phyloP scores from a whole-genome alignment of 2,888 invertebrate genomes.

The Patella ulyssiponensis region DNA sequence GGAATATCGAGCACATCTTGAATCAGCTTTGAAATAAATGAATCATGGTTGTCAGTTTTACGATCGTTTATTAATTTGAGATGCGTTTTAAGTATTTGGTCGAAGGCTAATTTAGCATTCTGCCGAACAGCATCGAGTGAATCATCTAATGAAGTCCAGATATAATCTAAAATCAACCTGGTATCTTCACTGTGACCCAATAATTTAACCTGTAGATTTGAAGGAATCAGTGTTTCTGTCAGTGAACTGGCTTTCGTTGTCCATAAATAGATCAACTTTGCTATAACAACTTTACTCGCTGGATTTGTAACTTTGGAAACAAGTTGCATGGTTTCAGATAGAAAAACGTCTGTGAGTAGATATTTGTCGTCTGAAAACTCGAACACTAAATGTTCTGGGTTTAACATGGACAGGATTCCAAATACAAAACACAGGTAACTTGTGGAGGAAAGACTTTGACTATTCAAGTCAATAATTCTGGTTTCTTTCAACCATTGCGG shows the following conservation, averaged over 20 bases:
- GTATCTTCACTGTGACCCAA: slow-evolving; percentile 38
- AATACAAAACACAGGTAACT: slow-evolving; percentile 48
- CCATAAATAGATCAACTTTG: slow-evolving; percentile 52
- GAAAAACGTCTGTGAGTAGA: slow-evolving; percentile 24
- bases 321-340: slow-evolving; percentile 15
- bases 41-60: slow-evolving; percentile 25
- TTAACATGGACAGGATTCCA: slow-evolving; percentile 49
- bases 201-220: slow-evolving; percentile 22
- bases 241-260: slow-evolving; percentile 36
- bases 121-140: slow-evolving; percentile 70
- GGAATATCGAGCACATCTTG: slow-evolving; percentile 54
- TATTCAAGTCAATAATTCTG: slow-evolving; percentile 26
- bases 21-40: slow-evolving; percentile 30
- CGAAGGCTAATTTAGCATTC: slow-evolving; percentile 66
- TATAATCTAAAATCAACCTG: slow-evolving; percentile 46
- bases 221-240: background rate
- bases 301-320: slow-evolving; percentile 48
- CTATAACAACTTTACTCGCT: slow-evolving; percentile 49
- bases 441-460: slow-evolving; percentile 35
- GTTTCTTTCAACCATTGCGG: slow-evolving; percentile 37
- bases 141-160: slow-evolving; percentile 70
- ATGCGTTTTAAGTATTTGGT: slow-evolving; percentile 65
- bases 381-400: slow-evolving; percentile 37
- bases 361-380: background rate
- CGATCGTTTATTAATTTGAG: slow-evolving; percentile 39